Evolutionary conservation across 1,140 invertebrate species (phyloP).

Genomic region (Episyrphus balteatus): DNA sequence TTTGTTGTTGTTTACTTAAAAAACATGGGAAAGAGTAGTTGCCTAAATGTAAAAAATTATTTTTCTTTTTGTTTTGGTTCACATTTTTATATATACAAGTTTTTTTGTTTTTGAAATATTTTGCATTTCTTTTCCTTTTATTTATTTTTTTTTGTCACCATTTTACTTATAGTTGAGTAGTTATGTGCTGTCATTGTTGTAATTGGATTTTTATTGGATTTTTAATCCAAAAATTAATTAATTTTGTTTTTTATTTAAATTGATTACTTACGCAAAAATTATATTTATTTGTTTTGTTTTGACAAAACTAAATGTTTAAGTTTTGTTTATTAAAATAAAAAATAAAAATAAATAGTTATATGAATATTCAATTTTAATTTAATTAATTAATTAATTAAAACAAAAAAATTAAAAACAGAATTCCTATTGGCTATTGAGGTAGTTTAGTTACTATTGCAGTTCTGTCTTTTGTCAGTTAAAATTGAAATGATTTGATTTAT

Average conservation of each 20-base stretch:
- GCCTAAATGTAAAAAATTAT: not conserved
- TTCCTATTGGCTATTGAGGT: slow-evolving; percentile 33
- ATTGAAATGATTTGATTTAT: slow-evolving; percentile 16
- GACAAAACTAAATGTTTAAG: not conserved
- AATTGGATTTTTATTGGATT: not conserved
- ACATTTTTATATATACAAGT: not conserved
- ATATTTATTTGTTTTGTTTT: not conserved
- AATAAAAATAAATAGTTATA: not conserved
- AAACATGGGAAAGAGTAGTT: not conserved
- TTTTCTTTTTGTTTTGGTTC: not conserved
- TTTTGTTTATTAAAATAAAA: not conserved
- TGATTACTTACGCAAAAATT: not conserved
- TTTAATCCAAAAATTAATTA: slow-evolving; percentile 10
- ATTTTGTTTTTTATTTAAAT: slow-evolving; percentile 2
- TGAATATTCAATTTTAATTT: not conserved
- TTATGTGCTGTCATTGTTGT: not conserved
- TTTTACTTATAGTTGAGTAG: slow-evolving; percentile 17
- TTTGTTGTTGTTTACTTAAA: not conserved
- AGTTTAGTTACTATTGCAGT: slow-evolving; percentile 37
- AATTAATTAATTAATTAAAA: slow-evolving; percentile 1
- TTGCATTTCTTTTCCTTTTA: too few species aligned
- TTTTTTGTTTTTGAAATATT: not conserved
- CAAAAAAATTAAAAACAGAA: not conserved
- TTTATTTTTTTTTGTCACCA: slow-evolving; percentile 14
- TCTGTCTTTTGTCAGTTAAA: slow-evolving; percentile 9